Evolutionary conservation across 2,113 vertebrate genomes (phyloP), one percentile per base, ranked within the genome.

Genomic region (Isichthys henryi): DNA sequence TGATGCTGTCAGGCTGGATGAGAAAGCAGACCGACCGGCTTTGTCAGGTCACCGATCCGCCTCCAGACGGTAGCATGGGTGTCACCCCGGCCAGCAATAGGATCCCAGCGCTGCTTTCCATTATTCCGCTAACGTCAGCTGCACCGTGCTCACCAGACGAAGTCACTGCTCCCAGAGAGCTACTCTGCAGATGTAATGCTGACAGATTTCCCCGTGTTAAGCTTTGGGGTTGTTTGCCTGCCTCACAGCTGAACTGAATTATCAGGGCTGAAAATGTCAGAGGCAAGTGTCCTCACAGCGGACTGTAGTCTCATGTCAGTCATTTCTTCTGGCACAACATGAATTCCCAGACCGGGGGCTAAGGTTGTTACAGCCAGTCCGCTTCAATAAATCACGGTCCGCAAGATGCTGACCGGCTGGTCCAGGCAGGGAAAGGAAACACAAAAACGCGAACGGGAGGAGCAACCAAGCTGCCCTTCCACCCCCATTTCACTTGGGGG

Each of bases 401-500:
- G 17, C 31, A 31, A 31, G 74, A 82, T 52, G 88, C 50, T 82
- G 23, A 82, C 6, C 23, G 8, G 27, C n/a, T 66, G 23, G n/a
- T 39, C 2, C 13, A 53, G 19, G 31, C 19, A 27, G 27, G 83
- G 56, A 4, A 52, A 88, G 43, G 39, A 21, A 46, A 70, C 82
- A 83, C 4, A 13, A 31, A 31, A 62, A 49, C 3, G 11, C 7
- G 48, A 43, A 86, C 62, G 88, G 83, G 50, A 88, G 91, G 90
- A 7, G 90, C 91, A 92, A 45, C 3, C 48, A 70, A n/a, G 83
- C 45, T 27, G 23, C 5, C 46, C 46, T 13, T 10, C 19, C 45
- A 45, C 93, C 91, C 94, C 92, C 94, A 92, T 94, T 94, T 93
- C 89, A 90, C 5, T 89, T 50, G 45, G 62, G 56, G 27, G 85